Evolutionary conservation across 2,113 vertebrate species (phyloP), one percentile per base, ranked within the genome.

Genomic region (Lamprotornis superbus): DNA sequence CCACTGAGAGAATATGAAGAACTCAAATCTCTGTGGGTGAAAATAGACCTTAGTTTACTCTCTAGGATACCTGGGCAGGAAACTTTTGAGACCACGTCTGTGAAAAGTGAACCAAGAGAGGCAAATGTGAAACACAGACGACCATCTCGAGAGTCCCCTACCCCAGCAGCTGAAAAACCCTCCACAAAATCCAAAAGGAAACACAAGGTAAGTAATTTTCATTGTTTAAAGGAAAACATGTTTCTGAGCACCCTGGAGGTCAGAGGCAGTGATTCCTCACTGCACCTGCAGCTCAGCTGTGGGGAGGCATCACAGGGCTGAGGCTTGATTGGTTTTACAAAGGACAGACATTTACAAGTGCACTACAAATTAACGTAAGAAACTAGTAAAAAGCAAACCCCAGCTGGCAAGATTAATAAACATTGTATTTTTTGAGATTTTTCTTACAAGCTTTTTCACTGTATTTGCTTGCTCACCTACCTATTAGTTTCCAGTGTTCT

Each of bases 11-110:
- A 99, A 39, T 98, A 98, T 5, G 98, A 98, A 78, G 98, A 99
- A 30, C 93, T 98, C 50, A 99, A 99, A 97, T 99, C 98, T 85
- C 97, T 99, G 63, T 99, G 99, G 99, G 99, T 99, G 95, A 99
- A 99, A 97, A 99, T 99, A 84, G 98, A 99, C 71, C 98, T 99
- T 88, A 98, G 97, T 94, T 97, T 99, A 47, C 98, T 99, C 50
- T 98, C 98, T 65, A 98, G 98, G 94, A 98, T 99, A 71, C 99
- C 99, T 7, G 98, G 98, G 37, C 98, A 98, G 95, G 97, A 97
- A 50, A 70, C 96, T 53, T 96, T 97, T 46, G 98, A 98, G 88
- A 95, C 56, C 61, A 65, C 94, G 0, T 56, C 97, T 37, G 95
- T 97, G 95, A 98, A 98, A 94, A 95, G 50, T 42, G 98, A 99